A percentile compares a stretch with the other conserved stretches of the same genome.
phyloP scores from a whole-genome alignment of 2,888 invertebrate species.

The Erynnis tages region DNA sequence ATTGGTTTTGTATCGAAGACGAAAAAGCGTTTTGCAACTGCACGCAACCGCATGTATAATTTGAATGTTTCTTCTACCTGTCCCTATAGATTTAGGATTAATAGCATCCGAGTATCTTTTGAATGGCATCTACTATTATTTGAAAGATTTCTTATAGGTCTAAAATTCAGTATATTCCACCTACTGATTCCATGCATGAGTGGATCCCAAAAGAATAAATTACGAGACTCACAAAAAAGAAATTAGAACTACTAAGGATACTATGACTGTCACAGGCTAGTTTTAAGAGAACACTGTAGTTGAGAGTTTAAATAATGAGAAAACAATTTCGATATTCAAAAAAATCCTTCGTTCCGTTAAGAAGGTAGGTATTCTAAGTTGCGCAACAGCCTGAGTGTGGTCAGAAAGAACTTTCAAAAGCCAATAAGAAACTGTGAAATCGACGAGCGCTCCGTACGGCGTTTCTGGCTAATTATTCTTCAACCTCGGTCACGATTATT shows the following conservation, averaged over 20 bases:
- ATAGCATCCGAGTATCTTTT: constrained; percentile 48
- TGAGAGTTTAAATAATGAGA: no score
- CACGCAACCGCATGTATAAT: constrained; percentile 65
- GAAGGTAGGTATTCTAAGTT: constrained; percentile 38
- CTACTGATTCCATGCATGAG: no score
- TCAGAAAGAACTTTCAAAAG: constrained; percentile 70
- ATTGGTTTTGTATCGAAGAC: constrained; percentile 63
- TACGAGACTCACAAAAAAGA: no score
- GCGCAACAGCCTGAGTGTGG: constrained; percentile 52
- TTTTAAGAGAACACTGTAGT: no score
- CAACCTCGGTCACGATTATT: constrained; percentile 67
- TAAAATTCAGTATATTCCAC: no score
- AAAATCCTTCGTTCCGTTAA: constrained; percentile 9
- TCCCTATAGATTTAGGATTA: constrained; percentile 53
- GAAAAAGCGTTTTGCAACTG: constrained; percentile 69
- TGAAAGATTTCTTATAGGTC: no score
- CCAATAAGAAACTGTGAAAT: constrained; percentile 72
- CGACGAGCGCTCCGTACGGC: constrained; percentile 52
- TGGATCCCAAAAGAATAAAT: no score
- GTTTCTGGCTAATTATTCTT: constrained; percentile 70
- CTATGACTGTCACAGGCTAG: no score
- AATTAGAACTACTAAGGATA: no score
- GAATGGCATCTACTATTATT: no score
- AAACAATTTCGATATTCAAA: no score
- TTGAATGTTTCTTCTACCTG: constrained; percentile 71